Evolutionary conservation across 1,140 invertebrate species (phyloP), one percentile per base, ranked within the genome.

Genomic region (Atta colombica): DNA sequence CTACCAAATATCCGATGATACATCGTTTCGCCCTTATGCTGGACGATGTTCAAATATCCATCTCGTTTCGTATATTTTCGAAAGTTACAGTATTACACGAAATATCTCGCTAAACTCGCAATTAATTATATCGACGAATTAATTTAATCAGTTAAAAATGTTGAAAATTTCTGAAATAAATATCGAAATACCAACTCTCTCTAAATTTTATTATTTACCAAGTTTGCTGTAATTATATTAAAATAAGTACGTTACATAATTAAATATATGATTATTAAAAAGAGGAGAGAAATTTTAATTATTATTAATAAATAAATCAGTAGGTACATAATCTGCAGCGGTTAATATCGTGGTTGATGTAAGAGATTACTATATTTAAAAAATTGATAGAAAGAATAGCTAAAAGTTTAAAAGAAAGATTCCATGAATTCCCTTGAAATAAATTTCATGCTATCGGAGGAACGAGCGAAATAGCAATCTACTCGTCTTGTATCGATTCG

Each of bases 1-100:
- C 86, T 71, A 87, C 63, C 55, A 81, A 81, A 68, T 86, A 69
- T 72, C 77, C 66, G 45, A 89, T 89, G 45, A 89, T 89, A 87
- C 75, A 80, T 71, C 58, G 71, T 66, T 66, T 18, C 85, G 18
- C 51, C 72, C 66, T 87, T 53, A 35, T 81, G 80, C 68, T 80
- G 55, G 28, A 74, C 28, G 39, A 82, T 72, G 68, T 84, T 84
- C 39, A 35, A 74, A 74, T 75, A 84, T 51, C 58, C 16, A 80
- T n/a, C 28, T 71, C 49, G 55, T 49, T 74, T 39, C 68, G 55
- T 60, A 49, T 74, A 60, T 74, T 60, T 61, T 74, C 53, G 14
- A 35, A 31, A 39, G 51, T 18, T 39, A 12, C 39, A 10, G 39
- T 21, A 39, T 60, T 58, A 55, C 21, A 31, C 14, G 25, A 35